Base-by-base conservation (phyloP, 2,888 invertebrate species). In the Metellina segmentata region DNA sequence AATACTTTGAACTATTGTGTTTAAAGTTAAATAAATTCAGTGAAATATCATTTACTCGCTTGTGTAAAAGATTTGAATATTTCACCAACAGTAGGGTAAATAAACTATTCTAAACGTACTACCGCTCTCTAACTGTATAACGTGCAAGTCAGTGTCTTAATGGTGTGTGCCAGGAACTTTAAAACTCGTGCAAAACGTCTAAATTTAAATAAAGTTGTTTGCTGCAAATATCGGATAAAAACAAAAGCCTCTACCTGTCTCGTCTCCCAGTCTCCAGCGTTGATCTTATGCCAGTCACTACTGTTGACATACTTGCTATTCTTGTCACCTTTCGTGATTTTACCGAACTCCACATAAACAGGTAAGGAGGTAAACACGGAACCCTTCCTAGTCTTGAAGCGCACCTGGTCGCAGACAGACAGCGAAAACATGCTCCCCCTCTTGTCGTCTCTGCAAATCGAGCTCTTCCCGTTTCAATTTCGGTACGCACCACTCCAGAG, bases 371-470 rank as follows among this genome's bases (percentile, higher is more conserved):
- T 92, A 53, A 93, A 83, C 34, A 91, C 89, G 16, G 74, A 20
- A 34, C 93, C 93, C 87, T 93, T 93, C 49, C 89, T 93, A 7
- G 89, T 93, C 82, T 89, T 90, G 72, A 93, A 93, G 8, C 91
- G 90, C n/a, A 93, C 92, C 82, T 93, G 93, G 49, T 93, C 93
- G 71, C 92, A 85, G 11, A 93, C 93, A 8, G 93, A 93, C 72
- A 93, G 71, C 13, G 93, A 90, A 48, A 93, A 91, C 93, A 94
- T 94, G 70, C 16, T 89, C 19, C 51, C 20, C 20, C 48, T 19
- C 7, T 70, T 20, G 16, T 83, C 13, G 0, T 19, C 61, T 49
- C 9, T 49, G 13, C 13, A 69, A 16, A 19, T 69, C 2, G 16
- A 19, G n/a, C n/a, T 49, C 48, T 52, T 77, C 69, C 13, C n/a